Evolutionary conservation across 1,140 invertebrate species (phyloP).

Genomic region (Zaprionus kolodkinae): DNA sequence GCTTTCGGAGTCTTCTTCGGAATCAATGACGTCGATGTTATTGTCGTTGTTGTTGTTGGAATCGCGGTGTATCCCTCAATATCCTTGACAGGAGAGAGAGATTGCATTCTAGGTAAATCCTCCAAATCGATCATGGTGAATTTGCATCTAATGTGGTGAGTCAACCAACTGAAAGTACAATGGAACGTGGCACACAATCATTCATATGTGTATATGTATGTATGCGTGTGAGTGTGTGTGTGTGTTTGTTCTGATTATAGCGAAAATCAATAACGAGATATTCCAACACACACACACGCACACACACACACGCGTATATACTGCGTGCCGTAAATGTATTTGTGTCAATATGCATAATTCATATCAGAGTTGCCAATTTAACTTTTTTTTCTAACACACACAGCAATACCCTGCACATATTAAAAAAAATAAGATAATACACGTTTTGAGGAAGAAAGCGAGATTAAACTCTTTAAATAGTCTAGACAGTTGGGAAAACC

Average conservation of each 20-base stretch:
- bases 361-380: background rate
- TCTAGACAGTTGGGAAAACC: background rate
- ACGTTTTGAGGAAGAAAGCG: too few relatives aligned
- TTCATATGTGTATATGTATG: background rate
- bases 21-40: too few relatives aligned
- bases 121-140: constrained; percentile 71
- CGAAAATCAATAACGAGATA: constrained; percentile 1
- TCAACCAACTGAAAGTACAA: constrained; percentile 21
- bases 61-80: constrained; percentile 48
- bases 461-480: background rate
- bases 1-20: constrained; percentile 44
- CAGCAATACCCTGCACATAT: background rate
- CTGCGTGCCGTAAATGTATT: background rate
- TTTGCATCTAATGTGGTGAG: constrained; percentile 29
- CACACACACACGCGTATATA: background rate
- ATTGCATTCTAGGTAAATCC: constrained; percentile 79
- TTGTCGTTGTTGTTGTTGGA: constrained; percentile 23
- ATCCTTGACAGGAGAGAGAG: constrained; percentile 71
- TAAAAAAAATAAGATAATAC: background rate
- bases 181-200: constrained; percentile 21
- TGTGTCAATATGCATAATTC: constrained; percentile 10
- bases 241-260: constrained; percentile 12
- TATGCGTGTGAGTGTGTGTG: background rate
- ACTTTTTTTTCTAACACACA: background rate
- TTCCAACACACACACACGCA: background rate